Evolutionary conservation across 2,797 vertebrate species (phyloP).

Genomic region (Tamandua tetradactyla): DNA sequence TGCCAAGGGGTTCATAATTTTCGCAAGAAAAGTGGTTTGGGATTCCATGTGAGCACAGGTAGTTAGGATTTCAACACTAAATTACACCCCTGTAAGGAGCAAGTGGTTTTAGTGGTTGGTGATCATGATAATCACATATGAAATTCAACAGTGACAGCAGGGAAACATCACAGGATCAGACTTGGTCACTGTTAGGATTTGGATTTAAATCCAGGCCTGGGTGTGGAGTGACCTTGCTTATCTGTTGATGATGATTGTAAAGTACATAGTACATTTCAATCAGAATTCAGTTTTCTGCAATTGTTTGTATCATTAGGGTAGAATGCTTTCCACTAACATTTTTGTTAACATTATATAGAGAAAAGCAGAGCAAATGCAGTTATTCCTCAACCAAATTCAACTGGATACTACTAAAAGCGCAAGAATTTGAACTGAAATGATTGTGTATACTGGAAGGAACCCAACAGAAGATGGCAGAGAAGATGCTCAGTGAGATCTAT

Average conservation of each 20-base stretch:
- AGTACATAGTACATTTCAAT: background rate
- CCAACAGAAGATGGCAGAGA: background rate
- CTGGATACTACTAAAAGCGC: background rate
- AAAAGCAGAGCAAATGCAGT: background rate
- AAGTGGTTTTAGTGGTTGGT: background rate
- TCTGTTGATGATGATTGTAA: background rate
- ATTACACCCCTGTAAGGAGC: background rate
- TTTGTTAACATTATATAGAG: background rate
- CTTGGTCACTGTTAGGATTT: background rate
- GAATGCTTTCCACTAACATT: background rate
- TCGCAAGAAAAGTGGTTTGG: background rate
- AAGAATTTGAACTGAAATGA: background rate
- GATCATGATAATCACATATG: background rate
- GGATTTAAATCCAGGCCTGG: background rate
- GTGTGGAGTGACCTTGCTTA: background rate
- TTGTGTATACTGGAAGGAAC: background rate
- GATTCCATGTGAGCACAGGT: background rate
- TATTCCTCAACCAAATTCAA: background rate
- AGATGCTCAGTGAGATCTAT: background rate
- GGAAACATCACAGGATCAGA: background rate
- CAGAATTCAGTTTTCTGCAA: background rate
- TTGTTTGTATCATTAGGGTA: background rate
- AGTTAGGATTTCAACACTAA: conserved; percentile 1
- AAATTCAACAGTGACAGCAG: background rate
- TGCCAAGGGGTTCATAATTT: background rate